These are phyloP conservation scores for Knipowitschia caucasica DNA, from an alignment of 2,797 vertebrate genomes.

Conservation along the genomic window DNA sequence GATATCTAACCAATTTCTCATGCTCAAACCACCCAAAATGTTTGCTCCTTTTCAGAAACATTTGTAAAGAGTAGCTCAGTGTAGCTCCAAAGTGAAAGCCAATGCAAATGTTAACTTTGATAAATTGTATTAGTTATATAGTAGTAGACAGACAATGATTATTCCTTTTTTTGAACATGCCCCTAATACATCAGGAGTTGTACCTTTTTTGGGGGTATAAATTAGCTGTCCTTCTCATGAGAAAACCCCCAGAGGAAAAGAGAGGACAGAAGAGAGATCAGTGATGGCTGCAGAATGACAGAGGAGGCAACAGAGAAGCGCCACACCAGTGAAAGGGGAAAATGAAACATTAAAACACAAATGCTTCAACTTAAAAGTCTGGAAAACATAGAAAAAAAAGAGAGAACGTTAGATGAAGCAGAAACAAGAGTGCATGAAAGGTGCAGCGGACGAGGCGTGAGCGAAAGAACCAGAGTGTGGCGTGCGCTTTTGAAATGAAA, in stretches of 20 bases:
- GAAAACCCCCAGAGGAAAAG: conserved; percentile 77
- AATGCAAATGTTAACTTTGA: conserved; percentile 38
- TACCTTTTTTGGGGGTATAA: conserved; percentile 95
- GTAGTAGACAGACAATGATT: conserved; percentile 29
- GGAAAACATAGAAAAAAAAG: conserved; percentile 78
- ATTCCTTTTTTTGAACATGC: conserved; percentile 44
- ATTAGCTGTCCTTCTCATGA: conserved; percentile 93
- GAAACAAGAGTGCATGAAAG: conserved; percentile 40
- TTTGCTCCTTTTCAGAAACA: background rate
- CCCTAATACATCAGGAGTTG: conserved; percentile 45
- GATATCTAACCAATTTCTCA: background rate
- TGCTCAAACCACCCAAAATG: conserved; percentile 3
- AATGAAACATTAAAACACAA: conserved; percentile 23
- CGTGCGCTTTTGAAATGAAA: conserved; percentile 39
- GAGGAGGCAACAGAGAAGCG: conserved; percentile 64
- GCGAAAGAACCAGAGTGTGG: conserved; percentile 70
- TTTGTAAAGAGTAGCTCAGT: background rate
- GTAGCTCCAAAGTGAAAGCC: conserved; percentile 21
- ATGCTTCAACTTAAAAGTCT: conserved; percentile 80
- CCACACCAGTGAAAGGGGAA: conserved; percentile 46
- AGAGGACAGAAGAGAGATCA: conserved; percentile 82
- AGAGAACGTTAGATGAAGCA: conserved; percentile 78
- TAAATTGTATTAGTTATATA: conserved; percentile 45
- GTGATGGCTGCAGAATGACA: conserved; percentile 76
- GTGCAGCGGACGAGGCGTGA: conserved; percentile 31